Conservation (phyloP, 2,113 vertebrate species). For the Scatophagus argus region DNA sequence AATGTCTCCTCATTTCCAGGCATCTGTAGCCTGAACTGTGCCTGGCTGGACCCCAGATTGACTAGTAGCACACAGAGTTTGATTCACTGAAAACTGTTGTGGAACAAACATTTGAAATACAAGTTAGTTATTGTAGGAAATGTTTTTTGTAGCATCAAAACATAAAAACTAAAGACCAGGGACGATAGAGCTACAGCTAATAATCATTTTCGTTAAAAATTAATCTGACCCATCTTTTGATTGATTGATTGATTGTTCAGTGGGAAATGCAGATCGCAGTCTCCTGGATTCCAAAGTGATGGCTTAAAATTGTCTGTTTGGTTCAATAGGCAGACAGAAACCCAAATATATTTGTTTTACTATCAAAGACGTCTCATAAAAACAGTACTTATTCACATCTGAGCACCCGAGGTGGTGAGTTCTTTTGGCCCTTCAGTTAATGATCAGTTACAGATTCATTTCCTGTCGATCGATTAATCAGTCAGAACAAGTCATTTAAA, state of each 20-base stretch:
- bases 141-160: not conserved
- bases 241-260: too few relatives aligned
- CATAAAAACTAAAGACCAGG: not conserved
- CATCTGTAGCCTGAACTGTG: too few relatives aligned
- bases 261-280: too few relatives aligned
- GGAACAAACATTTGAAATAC: too few relatives aligned
- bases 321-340: too few relatives aligned
- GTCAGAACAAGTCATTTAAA: too few relatives aligned
- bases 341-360: not conserved
- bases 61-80: not conserved
- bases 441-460: not conserved
- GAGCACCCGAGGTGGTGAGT: not conserved
- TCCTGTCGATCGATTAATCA: not conserved
- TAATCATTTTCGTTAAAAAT: not conserved
- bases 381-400: not conserved
- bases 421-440: not conserved
- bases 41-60: not conserved
- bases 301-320: too few relatives aligned
- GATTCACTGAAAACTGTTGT: not conserved
- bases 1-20: not conserved
- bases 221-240: too few relatives aligned
- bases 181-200: not conserved
- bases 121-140: too few relatives aligned
- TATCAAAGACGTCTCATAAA: too few relatives aligned
- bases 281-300: too few relatives aligned